Base-by-base conservation (phyloP, 2,888 invertebrate species). In the Meandrusa payeni region DNA sequence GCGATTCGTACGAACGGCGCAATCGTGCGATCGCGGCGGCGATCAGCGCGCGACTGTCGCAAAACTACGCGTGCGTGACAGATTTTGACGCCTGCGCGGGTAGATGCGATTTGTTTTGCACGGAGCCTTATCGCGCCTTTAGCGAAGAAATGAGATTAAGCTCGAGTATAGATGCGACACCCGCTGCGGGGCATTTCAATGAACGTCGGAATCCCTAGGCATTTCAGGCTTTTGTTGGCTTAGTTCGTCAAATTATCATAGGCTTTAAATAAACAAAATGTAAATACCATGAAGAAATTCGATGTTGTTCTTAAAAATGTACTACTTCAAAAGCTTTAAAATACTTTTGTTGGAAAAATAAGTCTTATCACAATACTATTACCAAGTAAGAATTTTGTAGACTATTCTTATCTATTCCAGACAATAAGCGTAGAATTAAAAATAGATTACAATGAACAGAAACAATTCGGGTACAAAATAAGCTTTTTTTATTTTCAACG, bases 51-150 rank as follows among this genome's bases (percentile, higher is more conserved):
- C 76, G 70, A 76, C 78, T 82, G 77, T 77, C 73, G 72, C 73
- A 74, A 61, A 52, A 52, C 47, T 49, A 51, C 48, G 58, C 61
- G 75, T 78, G 80, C 82, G 73, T 78, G 79, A 74, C 50, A 49
- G 51, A 42, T 26, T 44, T 47, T 58, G 61, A 77, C 86, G 87
- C 85, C 78, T 69, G 82, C 74, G 76, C 72, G 67, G 47, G 57
- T 67, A 64, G 64, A 65, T 60, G 52, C 67, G 62, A 75, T 83
- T 81, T 80, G 76, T 82, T 82, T 79, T 83, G 68, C 78, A 77
- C 70, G 61, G 63, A 67, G 65, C 62, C 65, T 57, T 57, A 55
- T 61, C 54, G 54, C 51, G 46, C 48, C 37, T 39, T 46, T 46
- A 52, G 46, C 48, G 52, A 77, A 74, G 29, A 77, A 77, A 81